Evolutionary conservation across 2,797 vertebrate genomes (phyloP), one percentile per base, ranked within the genome.

Genomic region (Austrolebias charrua): DNA sequence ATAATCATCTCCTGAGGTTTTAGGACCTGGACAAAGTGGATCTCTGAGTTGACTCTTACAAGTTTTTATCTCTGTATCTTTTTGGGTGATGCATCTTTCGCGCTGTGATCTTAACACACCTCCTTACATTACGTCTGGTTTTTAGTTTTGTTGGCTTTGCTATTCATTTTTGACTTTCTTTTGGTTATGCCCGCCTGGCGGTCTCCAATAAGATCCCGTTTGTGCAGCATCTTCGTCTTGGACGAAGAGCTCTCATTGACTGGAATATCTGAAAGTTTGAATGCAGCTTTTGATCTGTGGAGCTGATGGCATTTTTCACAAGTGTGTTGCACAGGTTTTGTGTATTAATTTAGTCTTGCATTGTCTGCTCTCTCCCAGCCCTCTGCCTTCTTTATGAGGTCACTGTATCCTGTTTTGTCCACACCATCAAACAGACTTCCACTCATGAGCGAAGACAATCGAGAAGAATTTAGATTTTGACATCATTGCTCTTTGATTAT

Each of bases 381-480:
- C 15, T 16, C 15, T 13, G 13, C 14, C 31, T 62, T 72, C 64
- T 87, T 81, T 72, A 71, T 81, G 71, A 87, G 60, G 63, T 84
- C 72, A 71, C 65, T 16, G 4, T 79, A 74, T 90, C 89, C 90
- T 90, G 87, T 90, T 90, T 87, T 86, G 86, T 84, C 83, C 84
- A 55, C 65, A 49, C 84, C 82, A 81, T 90, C 88, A 90, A 88
- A 87, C 58, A 20, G 77, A 66, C 73, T 78, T 88, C 87, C 87
- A 68, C 75, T 73, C 0, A 3, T 1, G 46, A 54, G 58, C 55
- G 19, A 50, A 60, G 81, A 91, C 90, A 91, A 91, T 91, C 76
- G 90, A 24, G 75, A 79, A 82, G 78, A 83, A 87, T 86, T 24
- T 87, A 80, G 85, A 77, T 72, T 74, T 79, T 86, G 87, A 88